A percentile compares a stretch with the other conserved stretches of the same genome.
phyloP scores from a whole-genome alignment of 2,888 invertebrate genomes.

The Erebia aethiops region DNA sequence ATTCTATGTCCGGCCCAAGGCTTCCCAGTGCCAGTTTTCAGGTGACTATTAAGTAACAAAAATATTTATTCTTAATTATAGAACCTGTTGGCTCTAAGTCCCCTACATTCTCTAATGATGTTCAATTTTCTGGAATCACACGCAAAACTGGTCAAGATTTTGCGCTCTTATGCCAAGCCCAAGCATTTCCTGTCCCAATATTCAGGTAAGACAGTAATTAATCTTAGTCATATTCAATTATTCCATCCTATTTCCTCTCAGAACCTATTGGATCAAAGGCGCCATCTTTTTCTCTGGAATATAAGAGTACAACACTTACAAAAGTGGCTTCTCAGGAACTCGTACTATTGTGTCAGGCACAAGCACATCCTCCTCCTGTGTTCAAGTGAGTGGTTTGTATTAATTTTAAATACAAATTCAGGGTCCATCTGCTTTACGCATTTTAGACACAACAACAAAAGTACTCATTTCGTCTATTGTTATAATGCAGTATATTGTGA shows the following conservation, averaged over 20 bases:
- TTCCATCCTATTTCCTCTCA: conserved; percentile 56
- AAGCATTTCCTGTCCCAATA: conserved; percentile 88
- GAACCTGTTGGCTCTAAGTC: conserved; percentile 88
- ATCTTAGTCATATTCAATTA: conserved; percentile 25
- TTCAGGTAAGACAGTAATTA: conserved; percentile 68
- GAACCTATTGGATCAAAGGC: conserved; percentile 85
- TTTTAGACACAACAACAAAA: neutral
- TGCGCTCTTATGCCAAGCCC: conserved; percentile 89
- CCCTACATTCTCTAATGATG: conserved; percentile 87
- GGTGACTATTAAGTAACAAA: conserved; percentile 75
- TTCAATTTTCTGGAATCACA: conserved; percentile 87
- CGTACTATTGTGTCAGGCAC: conserved; percentile 86
- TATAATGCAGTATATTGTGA: neutral
- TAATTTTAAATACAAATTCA: neutral
- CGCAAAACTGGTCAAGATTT: conserved; percentile 85
- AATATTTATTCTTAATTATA: conserved; percentile 67
- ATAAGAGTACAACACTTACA: conserved; percentile 84
- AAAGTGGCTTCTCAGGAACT: conserved; percentile 79
- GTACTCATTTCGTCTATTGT: neutral
- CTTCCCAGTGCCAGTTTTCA: conserved; percentile 87
- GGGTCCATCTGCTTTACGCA: neutral
- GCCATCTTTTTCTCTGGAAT: conserved; percentile 81
- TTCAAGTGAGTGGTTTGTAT: conserved; percentile 84
- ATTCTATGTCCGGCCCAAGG: conserved; percentile 85
- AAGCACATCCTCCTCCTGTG: conserved; percentile 85